Conservation (phyloP, 2,888 invertebrate genomes). For the Drosophila subquinaria region DNA sequence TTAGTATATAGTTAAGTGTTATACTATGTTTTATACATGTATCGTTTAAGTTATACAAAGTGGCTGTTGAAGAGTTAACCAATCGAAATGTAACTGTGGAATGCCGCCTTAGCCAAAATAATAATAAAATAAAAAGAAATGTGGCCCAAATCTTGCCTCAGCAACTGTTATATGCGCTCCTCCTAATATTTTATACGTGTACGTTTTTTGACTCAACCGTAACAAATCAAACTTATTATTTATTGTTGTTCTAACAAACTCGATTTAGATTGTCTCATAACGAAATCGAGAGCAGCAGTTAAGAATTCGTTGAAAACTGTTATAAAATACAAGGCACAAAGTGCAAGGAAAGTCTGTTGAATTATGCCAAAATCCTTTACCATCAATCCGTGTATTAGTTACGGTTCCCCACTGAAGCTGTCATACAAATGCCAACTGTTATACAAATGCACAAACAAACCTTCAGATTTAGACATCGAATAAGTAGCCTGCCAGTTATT, state of each 20-base stretch:
- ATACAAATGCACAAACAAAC: conserved; percentile 22
- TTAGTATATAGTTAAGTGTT: conserved; percentile 51
- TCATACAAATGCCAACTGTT: conserved; percentile 47
- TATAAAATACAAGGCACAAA: conserved; percentile 1
- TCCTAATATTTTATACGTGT: not conserved
- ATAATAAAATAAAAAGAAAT: conserved; percentile 1
- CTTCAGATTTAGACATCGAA: conserved; percentile 36
- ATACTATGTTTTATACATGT: conserved; percentile 25
- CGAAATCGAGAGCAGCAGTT: not conserved
- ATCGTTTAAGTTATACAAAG: conserved; percentile 29
- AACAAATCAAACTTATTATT: conserved; percentile 1
- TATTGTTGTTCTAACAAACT: not conserved
- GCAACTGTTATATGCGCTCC: conserved; percentile 50
- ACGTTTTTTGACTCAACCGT: not conserved
- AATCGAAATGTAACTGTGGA: conserved; percentile 27
- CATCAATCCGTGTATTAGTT: not conserved
- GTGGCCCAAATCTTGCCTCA: conserved; percentile 47
- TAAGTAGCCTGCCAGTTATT: conserved; percentile 41
- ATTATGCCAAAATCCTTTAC: not conserved
- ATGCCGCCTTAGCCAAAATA: conserved; percentile 46
- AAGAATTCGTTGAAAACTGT: not conserved
- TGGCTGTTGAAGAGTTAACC: conserved; percentile 44
- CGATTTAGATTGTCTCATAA: not conserved
- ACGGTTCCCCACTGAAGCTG: conserved; percentile 12
- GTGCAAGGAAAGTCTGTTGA: not conserved